These are phyloP conservation scores for Criorhina ranunculi DNA, from an alignment of 2,888 invertebrate species.

Conservation along the genomic window DNA sequence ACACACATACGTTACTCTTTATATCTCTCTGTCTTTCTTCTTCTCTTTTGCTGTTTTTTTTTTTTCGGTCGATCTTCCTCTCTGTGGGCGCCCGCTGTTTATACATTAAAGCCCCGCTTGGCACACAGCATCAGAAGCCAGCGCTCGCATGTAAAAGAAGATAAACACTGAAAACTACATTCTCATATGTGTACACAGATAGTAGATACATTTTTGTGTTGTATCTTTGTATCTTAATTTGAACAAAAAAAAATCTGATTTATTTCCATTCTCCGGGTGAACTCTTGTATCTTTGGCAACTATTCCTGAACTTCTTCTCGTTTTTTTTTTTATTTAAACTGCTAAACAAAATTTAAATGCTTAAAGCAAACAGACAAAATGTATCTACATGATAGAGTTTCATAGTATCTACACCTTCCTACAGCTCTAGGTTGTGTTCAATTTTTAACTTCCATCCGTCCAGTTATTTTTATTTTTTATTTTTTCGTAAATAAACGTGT, in stretches of 20 bases:
- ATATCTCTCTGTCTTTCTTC: neutral
- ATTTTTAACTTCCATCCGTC: conserved; percentile 11
- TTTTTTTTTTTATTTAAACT: too few species aligned
- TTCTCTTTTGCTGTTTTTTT: neutral
- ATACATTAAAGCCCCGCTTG: conserved; percentile 11
- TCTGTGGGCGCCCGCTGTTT: neutral
- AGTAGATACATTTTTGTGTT: neutral
- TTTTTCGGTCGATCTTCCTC: neutral
- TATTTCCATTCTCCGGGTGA: too few species aligned
- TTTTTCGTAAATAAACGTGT: conserved; percentile 55
- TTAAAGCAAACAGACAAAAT: neutral
- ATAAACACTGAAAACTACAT: conserved; percentile 36
- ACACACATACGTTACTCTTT: neutral
- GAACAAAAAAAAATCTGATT: too few species aligned
- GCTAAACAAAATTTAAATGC: too few species aligned
- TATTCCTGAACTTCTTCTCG: too few species aligned
- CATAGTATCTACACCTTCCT: too few species aligned
- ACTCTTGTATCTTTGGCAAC: too few species aligned
- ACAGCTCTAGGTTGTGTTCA: neutral
- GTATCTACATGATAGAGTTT: too few species aligned
- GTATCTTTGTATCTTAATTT: too few species aligned
- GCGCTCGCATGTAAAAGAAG: conserved; percentile 42
- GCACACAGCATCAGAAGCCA: conserved; percentile 30
- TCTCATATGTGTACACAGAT: conserved; percentile 3
- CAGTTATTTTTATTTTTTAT: conserved; percentile 31